Percentiles rank a stretch among this genome's conserved stretches.
phyloP scores from a whole-genome alignment of 2,113 vertebrate genomes.

The Hyperopisus bebe region DNA sequence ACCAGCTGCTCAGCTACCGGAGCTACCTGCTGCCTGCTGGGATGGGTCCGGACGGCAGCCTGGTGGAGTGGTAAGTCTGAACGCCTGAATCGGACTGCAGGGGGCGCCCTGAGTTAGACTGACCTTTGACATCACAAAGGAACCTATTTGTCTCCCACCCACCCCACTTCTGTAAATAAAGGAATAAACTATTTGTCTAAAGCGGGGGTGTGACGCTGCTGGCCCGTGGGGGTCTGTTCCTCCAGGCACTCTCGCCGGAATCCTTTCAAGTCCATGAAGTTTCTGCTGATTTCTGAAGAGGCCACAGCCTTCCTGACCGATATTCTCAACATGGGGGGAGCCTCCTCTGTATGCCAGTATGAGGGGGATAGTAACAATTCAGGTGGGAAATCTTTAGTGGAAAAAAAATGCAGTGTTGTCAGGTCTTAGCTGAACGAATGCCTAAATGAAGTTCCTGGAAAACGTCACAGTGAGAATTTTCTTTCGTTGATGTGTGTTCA shows the following conservation, averaged over 20 bases:
- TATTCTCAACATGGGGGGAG: slow-evolving; percentile 81
- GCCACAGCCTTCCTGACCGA: slow-evolving; percentile 84
- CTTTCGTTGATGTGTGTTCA: background rate
- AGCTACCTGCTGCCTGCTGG: slow-evolving; percentile 93
- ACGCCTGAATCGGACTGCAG: no score
- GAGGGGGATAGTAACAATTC: slow-evolving; percentile 62
- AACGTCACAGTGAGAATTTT: background rate
- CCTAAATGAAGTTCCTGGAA: background rate
- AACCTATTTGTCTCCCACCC: background rate
- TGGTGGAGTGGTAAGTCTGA: slow-evolving; percentile 77
- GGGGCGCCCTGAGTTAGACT: background rate
- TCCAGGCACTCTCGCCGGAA: slow-evolving; percentile 81
- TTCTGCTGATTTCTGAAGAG: slow-evolving; percentile 79
- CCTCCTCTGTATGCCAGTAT: slow-evolving; percentile 72
- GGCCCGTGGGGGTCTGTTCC: background rate
- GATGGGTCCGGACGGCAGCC: slow-evolving; percentile 70
- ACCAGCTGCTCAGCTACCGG: slow-evolving; percentile 86
- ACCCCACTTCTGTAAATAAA: background rate
- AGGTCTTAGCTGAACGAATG: background rate
- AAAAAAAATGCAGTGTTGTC: background rate
- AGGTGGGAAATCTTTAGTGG: slow-evolving; percentile 53
- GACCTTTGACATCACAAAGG: background rate
- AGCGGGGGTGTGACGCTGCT: background rate
- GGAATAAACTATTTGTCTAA: background rate
- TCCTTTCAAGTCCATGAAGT: slow-evolving; percentile 75